Evolutionary conservation across 2,888 invertebrate genomes (phyloP), one percentile per base, ranked within the genome.

Genomic region (Lasioglossum morio): DNA sequence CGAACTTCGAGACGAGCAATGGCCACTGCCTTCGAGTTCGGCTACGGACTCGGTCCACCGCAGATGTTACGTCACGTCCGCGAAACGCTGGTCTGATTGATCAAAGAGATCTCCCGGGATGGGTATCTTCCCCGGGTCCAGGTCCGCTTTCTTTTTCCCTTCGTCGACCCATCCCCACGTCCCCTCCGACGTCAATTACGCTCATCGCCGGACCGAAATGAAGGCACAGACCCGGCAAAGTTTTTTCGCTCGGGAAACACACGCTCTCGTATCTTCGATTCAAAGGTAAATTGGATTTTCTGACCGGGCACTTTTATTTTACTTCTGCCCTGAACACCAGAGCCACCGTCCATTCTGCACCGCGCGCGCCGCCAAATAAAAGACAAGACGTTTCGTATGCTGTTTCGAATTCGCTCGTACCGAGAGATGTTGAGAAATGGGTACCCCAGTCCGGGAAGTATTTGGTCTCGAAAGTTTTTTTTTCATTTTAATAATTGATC

Each of bases 21-120:
- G 86, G 81, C 85, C 72, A 60, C 23, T 27, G 77, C 48, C 57
- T 72, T 16, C 30, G 27, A 27, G 46, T 23, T 48, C 19, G 27
- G 43, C 72, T 19, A 43, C 43, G 78, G 75, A 48, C 79, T 79
- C 74, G 85, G 75, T 77, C 82, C 82, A 79, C 82, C 84, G 83
- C 88, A 72, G 81, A 88, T 88, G 83, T 89, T 89, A 80, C 90
- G 82, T 89, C 89, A 89, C 90, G 90, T 90, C 72, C 87, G 75
- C 53, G 78, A 82, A 84, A 81, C 81, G 73, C 23, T 48, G 76
- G 81, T 81, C 87, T 90, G 90, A 90, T 90, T 90, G 90, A 87
- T 90, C 90, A 90, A 90, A 90, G 90, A 86, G 83, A 87, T 77
- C 70, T 30, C 73, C 57, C n/a, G 27, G 40, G 76, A 84, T 72